These are phyloP conservation scores for Ptyas mucosa DNA, from an alignment of 2,113 vertebrate species.

Conservation along the genomic window DNA sequence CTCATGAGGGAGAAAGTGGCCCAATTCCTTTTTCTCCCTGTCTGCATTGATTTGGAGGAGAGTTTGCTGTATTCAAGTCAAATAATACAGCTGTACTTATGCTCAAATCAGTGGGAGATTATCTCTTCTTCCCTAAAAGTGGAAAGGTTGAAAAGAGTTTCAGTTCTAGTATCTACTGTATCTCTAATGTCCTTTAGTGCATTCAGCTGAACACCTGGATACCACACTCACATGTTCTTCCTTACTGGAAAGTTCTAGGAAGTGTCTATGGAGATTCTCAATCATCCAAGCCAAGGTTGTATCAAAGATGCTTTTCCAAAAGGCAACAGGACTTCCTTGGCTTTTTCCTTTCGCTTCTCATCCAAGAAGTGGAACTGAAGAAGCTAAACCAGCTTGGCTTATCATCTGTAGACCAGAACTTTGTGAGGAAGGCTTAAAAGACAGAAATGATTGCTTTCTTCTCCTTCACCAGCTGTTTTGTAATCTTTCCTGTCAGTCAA, in stretches of 20 bases:
- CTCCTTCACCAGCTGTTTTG: background rate
- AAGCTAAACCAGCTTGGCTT: background rate
- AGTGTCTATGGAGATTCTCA: background rate
- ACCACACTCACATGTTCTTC: background rate
- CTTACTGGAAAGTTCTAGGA: background rate
- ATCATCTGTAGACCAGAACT: background rate
- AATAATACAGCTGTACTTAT: background rate
- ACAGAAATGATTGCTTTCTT: background rate
- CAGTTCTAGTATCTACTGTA: background rate
- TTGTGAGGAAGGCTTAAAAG: background rate
- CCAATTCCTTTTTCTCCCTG: background rate
- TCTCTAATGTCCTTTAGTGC: background rate
- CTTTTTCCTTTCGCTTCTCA: background rate
- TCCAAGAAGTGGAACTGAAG: no score
- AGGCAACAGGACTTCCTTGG: background rate
- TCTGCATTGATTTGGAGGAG: background rate
- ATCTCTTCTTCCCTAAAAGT: background rate
- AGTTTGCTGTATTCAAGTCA: background rate
- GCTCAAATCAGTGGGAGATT: background rate
- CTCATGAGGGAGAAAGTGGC: background rate
- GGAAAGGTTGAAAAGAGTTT: background rate
- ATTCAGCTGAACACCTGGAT: background rate
- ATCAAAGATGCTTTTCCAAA: background rate
- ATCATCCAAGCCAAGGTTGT: background rate
- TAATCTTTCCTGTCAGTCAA: background rate